A percentile compares a stretch with the other conserved stretches of the same genome.
These are phyloP conservation scores for Bungarus multicinctus DNA, from an alignment of 2,113 vertebrate species.

Conservation along the genomic window DNA sequence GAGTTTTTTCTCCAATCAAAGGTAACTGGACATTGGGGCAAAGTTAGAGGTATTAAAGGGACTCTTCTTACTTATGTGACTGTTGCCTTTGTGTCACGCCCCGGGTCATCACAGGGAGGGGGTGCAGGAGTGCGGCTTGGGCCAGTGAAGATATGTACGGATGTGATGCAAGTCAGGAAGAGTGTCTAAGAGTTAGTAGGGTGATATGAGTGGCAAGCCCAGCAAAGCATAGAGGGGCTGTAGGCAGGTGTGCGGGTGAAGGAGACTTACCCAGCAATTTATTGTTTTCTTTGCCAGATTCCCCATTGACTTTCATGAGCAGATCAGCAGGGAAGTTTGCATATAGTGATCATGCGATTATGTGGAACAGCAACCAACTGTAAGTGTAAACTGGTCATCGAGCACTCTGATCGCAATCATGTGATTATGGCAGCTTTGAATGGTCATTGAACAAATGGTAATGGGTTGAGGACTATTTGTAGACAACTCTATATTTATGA, in stretches of 20 bases:
- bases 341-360: neutral
- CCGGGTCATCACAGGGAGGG: neutral
- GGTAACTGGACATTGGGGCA: too few relatives aligned
- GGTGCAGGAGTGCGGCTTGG: neutral
- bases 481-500: neutral
- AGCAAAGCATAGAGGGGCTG: neutral
- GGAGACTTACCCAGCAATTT: neutral
- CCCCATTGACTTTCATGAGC: neutral
- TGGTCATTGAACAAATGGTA: neutral
- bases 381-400: neutral
- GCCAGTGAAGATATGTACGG: neutral
- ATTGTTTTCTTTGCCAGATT: neutral
- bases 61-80: too few relatives aligned
- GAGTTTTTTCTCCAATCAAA: too few relatives aligned
- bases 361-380: neutral
- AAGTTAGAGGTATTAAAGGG: too few relatives aligned
- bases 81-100: too few relatives aligned
- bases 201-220: accelerated
- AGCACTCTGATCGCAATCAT: neutral
- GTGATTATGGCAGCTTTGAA: neutral
- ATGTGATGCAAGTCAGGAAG: neutral
- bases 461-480: neutral
- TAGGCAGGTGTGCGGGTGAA: neutral
- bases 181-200: neutral
- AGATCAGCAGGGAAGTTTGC: neutral